A percentile compares a stretch with the other conserved stretches of the same genome.
Evolutionary conservation across 2,888 invertebrate genomes (phyloP).

Genomic region (Pemphredon lugubris): DNA sequence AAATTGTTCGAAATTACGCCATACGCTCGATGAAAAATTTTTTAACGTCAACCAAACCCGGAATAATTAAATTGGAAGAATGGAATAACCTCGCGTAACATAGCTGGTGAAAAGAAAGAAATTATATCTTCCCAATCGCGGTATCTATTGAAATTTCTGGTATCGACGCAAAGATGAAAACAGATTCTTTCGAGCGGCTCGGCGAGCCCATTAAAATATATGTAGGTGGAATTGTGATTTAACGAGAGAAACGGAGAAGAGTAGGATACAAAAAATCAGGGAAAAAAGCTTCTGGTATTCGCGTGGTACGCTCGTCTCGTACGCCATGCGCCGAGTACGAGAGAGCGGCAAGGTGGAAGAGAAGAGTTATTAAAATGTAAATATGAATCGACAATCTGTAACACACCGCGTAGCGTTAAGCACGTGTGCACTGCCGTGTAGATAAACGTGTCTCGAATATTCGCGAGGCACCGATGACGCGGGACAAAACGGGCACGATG

Average conservation of each 20-base stretch:
- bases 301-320: slow-evolving; percentile 23
- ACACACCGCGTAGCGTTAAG: slow-evolving; percentile 60
- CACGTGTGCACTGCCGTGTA: slow-evolving; percentile 51
- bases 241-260: slow-evolving; percentile 10
- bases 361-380: slow-evolving; percentile 73
- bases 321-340: slow-evolving; percentile 23
- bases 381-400: slow-evolving; percentile 71
- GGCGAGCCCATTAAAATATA: slow-evolving; percentile 33
- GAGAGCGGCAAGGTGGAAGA: slow-evolving; percentile 57
- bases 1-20: too few species aligned
- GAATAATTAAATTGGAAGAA: too few species aligned
- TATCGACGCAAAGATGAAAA: slow-evolving; percentile 14
- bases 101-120: too few species aligned
- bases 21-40: too few species aligned
- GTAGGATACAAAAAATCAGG: slow-evolving; percentile 15
- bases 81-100: too few species aligned
- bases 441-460: slow-evolving; percentile 60
- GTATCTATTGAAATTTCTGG: neutral
- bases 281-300: slow-evolving; percentile 25
- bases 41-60: too few species aligned
- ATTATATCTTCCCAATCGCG: too few species aligned
- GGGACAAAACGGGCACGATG: slow-evolving; percentile 46
- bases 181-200: slow-evolving; percentile 34
- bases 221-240: slow-evolving; percentile 25
- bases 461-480: slow-evolving; percentile 48